phyloP scores from a whole-genome alignment of 1,140 invertebrate genomes.

The Bombus superbus region DNA sequence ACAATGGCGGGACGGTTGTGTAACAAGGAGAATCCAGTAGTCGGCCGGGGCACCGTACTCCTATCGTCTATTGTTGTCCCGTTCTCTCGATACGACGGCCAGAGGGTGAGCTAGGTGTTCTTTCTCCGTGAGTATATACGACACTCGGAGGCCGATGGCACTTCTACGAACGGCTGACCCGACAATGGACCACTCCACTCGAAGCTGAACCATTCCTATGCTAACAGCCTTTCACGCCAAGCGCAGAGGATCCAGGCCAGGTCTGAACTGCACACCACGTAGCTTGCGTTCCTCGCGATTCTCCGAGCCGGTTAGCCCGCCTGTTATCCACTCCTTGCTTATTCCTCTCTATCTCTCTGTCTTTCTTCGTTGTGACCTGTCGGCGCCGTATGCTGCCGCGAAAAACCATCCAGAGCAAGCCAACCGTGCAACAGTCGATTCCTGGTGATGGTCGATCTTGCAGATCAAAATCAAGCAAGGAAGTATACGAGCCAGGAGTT shows the following conservation, averaged over 20 bases:
- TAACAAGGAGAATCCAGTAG: constrained; percentile 63
- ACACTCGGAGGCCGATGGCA: constrained; percentile 73
- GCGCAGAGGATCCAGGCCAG: constrained; percentile 65
- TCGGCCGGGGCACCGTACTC: constrained; percentile 45
- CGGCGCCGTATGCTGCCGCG: constrained; percentile 20
- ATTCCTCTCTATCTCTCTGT: constrained; percentile 30
- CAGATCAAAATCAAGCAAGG: constrained; percentile 8
- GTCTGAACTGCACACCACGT: neutral
- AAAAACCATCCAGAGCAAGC: constrained; percentile 55
- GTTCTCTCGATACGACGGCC: constrained; percentile 54
- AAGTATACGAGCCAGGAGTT: neutral
- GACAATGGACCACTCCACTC: constrained; percentile 79
- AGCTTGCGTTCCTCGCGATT: neutral
- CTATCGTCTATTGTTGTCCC: constrained; percentile 63
- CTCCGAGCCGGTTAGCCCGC: constrained; percentile 12
- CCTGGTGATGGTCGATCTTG: constrained; percentile 36
- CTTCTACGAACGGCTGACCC: constrained; percentile 78
- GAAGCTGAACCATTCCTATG: constrained; percentile 80
- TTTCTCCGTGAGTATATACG: constrained; percentile 68
- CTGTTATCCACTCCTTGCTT: constrained; percentile 28
- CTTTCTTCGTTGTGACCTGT: constrained; percentile 13
- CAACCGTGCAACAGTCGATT: constrained; percentile 45
- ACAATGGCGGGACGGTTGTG: constrained; percentile 58
- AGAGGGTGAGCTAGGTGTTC: constrained; percentile 56
- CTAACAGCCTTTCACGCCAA: constrained; percentile 78